Evolutionary conservation across 2,888 invertebrate genomes (phyloP), one percentile per base, ranked within the genome.

Genomic region (Norana najaformis): DNA sequence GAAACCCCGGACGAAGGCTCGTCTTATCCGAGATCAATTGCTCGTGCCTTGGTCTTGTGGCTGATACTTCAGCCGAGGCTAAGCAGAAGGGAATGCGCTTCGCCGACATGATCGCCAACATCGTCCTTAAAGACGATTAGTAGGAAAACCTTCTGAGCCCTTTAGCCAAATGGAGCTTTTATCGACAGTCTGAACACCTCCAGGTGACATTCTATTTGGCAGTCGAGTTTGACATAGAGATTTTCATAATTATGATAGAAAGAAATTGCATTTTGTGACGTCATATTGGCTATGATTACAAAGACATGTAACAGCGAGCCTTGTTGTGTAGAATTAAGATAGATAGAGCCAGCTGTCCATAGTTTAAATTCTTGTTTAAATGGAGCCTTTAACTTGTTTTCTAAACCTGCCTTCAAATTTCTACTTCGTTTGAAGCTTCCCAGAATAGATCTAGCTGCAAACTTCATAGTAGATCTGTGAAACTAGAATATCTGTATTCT

Each of bases 1-100:
- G 88, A 37, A 91, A 88, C n/a, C 39, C 89, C 36, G 90, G 89
- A 34, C 88, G 91, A n/a, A 91, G 90, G 36, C 91, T 91, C n/a
- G 90, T 91, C 37, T 35, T 91, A 69, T 89, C 89, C 35, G 91
- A 91, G 88, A 91, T 91, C 90, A 91, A 91, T 89, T 91, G 91
- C 89, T 85, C 85, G n/a, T 91, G 91, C 39, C 88, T 90, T 39
- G 91, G 91, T 39, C 89, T 91, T 35, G 91, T 91, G 23, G 90
- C 91, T 47, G 91, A 91, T 88, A 91, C 91, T 23, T 91, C 91
- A 13, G 90, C 88, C 36, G 91, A 91, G 69, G 91, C 90, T 34
- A 91, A 91, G 53, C 88, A 37, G 35, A 91, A 91, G 88, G 91
- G 91, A 0, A 91, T 91, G 91, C 83, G 90, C 36, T 91, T 91